Evolutionary conservation across 2,888 invertebrate species (phyloP), one percentile per base, ranked within the genome.

Genomic region (Cantharis rufa): DNA sequence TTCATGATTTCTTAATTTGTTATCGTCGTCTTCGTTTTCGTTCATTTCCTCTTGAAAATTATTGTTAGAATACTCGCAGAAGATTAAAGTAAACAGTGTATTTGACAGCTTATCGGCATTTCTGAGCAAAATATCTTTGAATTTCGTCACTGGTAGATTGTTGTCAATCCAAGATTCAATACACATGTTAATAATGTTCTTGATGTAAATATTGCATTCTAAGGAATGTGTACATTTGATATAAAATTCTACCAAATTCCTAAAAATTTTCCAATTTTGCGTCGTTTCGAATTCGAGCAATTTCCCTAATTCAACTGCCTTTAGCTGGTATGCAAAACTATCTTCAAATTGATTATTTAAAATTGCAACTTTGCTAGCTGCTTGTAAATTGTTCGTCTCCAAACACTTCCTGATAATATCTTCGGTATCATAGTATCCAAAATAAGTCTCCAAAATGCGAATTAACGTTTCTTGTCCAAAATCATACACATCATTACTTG

Each of bases 91-190:
- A 10, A 88, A 88, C 32, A 89, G 82, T 0, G 89, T 88, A 82
- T 88, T 88, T 82, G 88, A 88, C 81, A 88, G 88, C 78, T 88
- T 88, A 81, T 88, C 88, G 85, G 88, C 85, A 81, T 88, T 88
- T 81, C 88, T 88, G 70, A 89, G 81, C 66, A 89, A 81, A 70
- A 88, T 84, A 78, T 84, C 85, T 81, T 89, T 88, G 63, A 89
- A 80, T 61, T 86, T 84, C 28, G 83, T 81, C 71, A 88, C 87
- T 10, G 89, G 89, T 66, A 89, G 81, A 79, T 84, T 86, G 75
- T 86, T 87, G 7, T 84, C 81, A 72, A 89, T 81, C 89, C 89
- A 89, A 83, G 88, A 89, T 77, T 89, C 88, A 72, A 89, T 88
- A 75, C 87, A 87, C 81, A 88, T 87, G 78, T 88, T 80, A 28